Conservation (phyloP, 2,797 vertebrate genomes). For the Danio tinwini region DNA sequence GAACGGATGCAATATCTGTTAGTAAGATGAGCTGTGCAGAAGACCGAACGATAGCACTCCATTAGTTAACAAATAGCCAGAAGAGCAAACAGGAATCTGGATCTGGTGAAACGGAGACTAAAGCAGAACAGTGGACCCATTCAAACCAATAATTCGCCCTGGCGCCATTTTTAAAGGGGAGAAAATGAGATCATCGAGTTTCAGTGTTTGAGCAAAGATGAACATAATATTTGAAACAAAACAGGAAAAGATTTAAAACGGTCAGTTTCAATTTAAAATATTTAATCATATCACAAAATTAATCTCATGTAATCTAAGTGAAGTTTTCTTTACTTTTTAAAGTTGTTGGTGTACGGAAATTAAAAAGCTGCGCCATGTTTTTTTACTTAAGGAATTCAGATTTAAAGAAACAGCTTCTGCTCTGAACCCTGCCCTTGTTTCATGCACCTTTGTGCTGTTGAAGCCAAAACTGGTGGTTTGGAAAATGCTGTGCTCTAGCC, state of each 20-base stretch:
- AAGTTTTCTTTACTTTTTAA: background rate
- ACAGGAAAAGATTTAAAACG: slow-evolving; percentile 34
- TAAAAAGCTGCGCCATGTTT: slow-evolving; percentile 13
- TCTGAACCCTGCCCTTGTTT: slow-evolving; percentile 13
- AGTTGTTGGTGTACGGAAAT: slow-evolving; percentile 12
- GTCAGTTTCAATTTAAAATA: background rate
- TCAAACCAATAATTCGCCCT: slow-evolving; percentile 73
- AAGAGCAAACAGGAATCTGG: slow-evolving; percentile 64
- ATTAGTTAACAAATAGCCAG: slow-evolving; percentile 72
- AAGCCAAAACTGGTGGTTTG: background rate
- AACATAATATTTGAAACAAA: slow-evolving; percentile 32
- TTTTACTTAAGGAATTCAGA: background rate
- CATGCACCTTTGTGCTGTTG: background rate
- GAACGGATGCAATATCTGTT: slow-evolving; percentile 39
- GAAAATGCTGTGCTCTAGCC: background rate
- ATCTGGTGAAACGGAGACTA: slow-evolving; percentile 64
- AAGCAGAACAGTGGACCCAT: slow-evolving; percentile 76
- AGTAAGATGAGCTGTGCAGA: slow-evolving; percentile 61
- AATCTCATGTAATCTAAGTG: background rate
- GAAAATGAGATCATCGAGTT: slow-evolving; percentile 69
- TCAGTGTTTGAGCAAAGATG: slow-evolving; percentile 48
- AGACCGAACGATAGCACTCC: slow-evolving; percentile 48
- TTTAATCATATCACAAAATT: background rate
- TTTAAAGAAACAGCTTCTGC: slow-evolving; percentile 10
- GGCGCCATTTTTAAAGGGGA: slow-evolving; percentile 67